Evolutionary conservation across 2,888 invertebrate species (phyloP).

Genomic region (Coleophora deauratella): DNA sequence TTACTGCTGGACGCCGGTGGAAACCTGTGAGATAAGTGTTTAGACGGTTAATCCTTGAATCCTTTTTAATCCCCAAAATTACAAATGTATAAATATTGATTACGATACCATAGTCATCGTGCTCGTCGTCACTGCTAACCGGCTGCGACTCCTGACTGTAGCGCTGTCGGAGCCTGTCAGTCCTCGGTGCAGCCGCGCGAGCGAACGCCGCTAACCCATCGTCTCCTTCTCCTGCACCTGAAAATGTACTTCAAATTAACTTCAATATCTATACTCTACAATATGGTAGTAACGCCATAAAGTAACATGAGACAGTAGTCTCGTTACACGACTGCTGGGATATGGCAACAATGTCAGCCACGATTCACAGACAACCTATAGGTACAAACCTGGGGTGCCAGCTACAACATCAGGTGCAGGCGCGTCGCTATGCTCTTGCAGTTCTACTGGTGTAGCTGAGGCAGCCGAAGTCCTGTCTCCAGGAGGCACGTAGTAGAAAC

Average conservation of each 20-base stretch:
- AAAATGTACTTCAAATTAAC: background rate
- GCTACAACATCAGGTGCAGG: slow-evolving; percentile 86
- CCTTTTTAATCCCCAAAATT: background rate
- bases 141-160: slow-evolving; percentile 74
- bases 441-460: slow-evolving; percentile 76
- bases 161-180: slow-evolving; percentile 86
- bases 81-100: background rate
- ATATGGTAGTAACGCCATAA: no score
- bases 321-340: no score
- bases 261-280: no score
- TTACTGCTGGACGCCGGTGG: slow-evolving; percentile 89
- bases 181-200: slow-evolving; percentile 86
- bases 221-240: slow-evolving; percentile 77
- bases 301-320: no score
- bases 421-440: slow-evolving; percentile 67
- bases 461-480: slow-evolving; percentile 76
- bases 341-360: no score
- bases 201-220: slow-evolving; percentile 90
- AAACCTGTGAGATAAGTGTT: slow-evolving; percentile 66
- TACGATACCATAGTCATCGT: slow-evolving; percentile 86
- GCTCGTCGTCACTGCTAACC: slow-evolving; percentile 80
- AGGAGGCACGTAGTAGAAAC: slow-evolving; percentile 70
- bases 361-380: no score
- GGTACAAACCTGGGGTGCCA: slow-evolving; percentile 81
- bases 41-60: background rate